Evolutionary conservation across 2,888 invertebrate species (phyloP), one percentile per base, ranked within the genome.

Genomic region (Thera britannica): DNA sequence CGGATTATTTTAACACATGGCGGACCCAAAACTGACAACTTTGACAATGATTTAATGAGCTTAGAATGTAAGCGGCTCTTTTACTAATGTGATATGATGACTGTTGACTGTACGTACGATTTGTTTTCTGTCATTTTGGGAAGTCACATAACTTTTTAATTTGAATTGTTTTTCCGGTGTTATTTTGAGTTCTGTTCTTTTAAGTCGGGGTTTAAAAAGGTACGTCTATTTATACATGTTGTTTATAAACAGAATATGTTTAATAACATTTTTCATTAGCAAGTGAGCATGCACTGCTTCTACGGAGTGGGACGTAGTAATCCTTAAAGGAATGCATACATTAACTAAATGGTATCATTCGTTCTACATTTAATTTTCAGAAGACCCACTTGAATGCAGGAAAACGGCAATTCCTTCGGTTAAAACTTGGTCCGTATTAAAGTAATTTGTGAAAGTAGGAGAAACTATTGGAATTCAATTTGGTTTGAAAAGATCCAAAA

Each of bases 1-100:
- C 72, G 83, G 82, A 86, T 86, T 87, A 87, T 85, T 84, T 85
- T 83, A 85, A 83, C 82, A 83, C 77, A 81, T 80, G 77, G 74
- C 74, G 70, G 72, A 48, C 72, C 77, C 71, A 78, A 78, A 82
- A 79, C 75, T 80, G 82, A 77, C 82, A 82, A 77, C 76, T 82
- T 75, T 77, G 76, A 76, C 73, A 79, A 75, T 80, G 79, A 80
- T 77, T 76, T 78, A 80, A 80, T 82, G 76, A 79, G 78, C 71
- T 70, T 70, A 75, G 77, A 76, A 65, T 38, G n/a, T 56, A 55
- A n/a, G 58, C 56, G 48, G 38, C 36, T 59, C 56, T 48, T 59
- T 38, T 56, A 36, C 4, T 68, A 41, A 58, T 56, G 52, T 49
- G 49, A 63, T 56, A 23, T 51, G 36, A 7, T 55, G 4, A 5